Conservation (phyloP, 2,113 vertebrate species). For the Cromileptes altivelis region DNA sequence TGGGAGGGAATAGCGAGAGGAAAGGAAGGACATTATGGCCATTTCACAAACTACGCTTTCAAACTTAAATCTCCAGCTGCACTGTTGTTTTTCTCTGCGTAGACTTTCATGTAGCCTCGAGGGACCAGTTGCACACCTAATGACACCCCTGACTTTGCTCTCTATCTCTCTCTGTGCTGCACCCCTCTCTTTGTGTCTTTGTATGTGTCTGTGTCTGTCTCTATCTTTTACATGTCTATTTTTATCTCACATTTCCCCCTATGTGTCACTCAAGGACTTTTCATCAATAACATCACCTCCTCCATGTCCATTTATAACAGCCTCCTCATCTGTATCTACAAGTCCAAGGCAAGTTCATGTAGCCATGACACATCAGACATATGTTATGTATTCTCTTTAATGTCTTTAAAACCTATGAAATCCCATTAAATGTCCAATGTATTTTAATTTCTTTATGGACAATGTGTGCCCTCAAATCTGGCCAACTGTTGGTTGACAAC, state of each 20-base stretch:
- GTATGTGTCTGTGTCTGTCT: neutral
- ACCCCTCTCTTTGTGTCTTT: neutral
- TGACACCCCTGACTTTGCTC: slow-evolving; percentile 8
- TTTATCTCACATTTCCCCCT: neutral
- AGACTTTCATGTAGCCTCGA: slow-evolving; percentile 9
- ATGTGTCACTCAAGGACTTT: neutral
- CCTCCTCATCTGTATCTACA: neutral
- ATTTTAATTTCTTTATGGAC: neutral
- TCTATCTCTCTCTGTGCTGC: neutral
- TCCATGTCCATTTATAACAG: neutral
- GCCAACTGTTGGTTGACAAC: neutral
- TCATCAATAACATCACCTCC: neutral
- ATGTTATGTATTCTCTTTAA: neutral
- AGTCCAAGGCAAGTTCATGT: no score
- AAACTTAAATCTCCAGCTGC: slow-evolving; percentile 12
- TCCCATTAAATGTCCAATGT: neutral
- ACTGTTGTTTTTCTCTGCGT: slow-evolving; percentile 18
- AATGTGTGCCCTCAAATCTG: neutral
- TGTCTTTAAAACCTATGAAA: neutral
- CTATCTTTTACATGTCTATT: neutral
- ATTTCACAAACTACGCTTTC: slow-evolving; percentile 16
- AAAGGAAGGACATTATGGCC: slow-evolving; percentile 15
- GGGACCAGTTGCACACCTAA: slow-evolving; percentile 35
- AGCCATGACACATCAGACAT: neutral
- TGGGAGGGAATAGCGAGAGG: neutral